Base-by-base conservation (phyloP, 2,888 invertebrate species). In the Alentia gelatinosa region DNA sequence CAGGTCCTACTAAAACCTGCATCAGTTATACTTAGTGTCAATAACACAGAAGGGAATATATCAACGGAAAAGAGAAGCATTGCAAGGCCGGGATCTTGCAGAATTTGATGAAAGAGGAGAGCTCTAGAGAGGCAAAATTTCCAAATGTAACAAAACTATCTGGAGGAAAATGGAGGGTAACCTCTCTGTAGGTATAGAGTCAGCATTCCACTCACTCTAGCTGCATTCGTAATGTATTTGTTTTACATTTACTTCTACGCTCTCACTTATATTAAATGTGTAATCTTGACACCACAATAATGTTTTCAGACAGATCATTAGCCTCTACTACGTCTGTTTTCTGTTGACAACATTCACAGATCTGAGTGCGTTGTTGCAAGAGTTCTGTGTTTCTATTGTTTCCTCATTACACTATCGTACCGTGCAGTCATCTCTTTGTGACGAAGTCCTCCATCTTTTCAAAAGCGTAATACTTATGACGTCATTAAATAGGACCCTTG, bases 301-400 rank as follows among this genome's bases (percentile, higher is more conserved):
- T n/a, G 26, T n/a, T 23, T 15, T n/a, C 26, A 63, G 12, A 68
- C 30, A 30, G n/a, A 30, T n/a, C 15, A 26, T 68, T 68, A 26
- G 68, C 68, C 30, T 68, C n/a, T n/a, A n/a, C 5, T 68, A 68
- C 68, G 68, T 68, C 68, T 68, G 68, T 68, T 68, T 68, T 68
- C 68, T 68, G 68, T 68, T 68, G 68, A 68, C 68, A 68, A 30
- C 68, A 68, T 68, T 68, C 68, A 68, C 68, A 26, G 30, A n/a
- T 9, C n/a, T 68, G 30, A 68, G 26, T 15, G 68, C 30, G 68
- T 68, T 68, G 68, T 68, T 68, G 30, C 68, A 68, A 68, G 68
- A 68, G 30, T 68, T 68, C 68, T 26, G 12, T 68, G 26, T 47
- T 47, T 56, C 63, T n/a, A 63, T 63, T 63, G 12, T 1, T 30